Evolutionary conservation across 2,113 vertebrate genomes (phyloP).

Genomic region (Motacilla alba): DNA sequence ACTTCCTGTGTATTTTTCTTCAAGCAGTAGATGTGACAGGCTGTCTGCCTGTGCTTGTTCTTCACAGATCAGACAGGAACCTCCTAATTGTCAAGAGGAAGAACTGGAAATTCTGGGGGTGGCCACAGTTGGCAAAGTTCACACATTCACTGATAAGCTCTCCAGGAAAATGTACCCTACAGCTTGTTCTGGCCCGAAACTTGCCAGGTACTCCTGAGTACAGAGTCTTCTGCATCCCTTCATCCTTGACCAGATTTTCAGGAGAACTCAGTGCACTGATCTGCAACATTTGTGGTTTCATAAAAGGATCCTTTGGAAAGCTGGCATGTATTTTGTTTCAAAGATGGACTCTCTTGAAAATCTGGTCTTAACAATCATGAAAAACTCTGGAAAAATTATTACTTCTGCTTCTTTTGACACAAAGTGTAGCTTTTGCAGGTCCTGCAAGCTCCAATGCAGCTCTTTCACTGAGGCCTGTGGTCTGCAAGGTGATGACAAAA

Average conservation of each 20-base stretch:
- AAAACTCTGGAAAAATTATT: not conserved
- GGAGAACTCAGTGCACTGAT: not conserved
- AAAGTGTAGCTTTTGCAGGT: not conserved
- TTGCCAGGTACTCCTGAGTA: not conserved
- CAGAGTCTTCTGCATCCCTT: not conserved
- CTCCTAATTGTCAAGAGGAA: not conserved
- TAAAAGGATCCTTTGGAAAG: not conserved
- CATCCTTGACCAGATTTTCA: not conserved
- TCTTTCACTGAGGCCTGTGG: not conserved
- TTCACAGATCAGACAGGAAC: not conserved
- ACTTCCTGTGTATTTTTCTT: not conserved
- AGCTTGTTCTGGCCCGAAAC: not conserved
- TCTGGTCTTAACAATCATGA: not conserved
- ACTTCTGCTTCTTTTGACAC: not conserved
- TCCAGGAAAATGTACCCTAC: not conserved
- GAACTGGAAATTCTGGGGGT: not conserved
- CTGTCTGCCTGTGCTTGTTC: not conserved
- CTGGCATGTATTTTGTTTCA: not conserved
- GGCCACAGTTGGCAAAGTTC: not conserved
- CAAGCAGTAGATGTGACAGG: not conserved
- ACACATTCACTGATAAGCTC: not conserved
- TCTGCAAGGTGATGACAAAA: not conserved
- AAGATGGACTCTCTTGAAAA: not conserved
- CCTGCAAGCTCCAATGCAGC: not conserved
- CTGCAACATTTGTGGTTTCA: not conserved